A percentile compares a stretch with the other conserved stretches of the same genome.
phyloP scores from a whole-genome alignment of 2,113 vertebrate genomes.

The Thamnaconus septentrionalis region DNA sequence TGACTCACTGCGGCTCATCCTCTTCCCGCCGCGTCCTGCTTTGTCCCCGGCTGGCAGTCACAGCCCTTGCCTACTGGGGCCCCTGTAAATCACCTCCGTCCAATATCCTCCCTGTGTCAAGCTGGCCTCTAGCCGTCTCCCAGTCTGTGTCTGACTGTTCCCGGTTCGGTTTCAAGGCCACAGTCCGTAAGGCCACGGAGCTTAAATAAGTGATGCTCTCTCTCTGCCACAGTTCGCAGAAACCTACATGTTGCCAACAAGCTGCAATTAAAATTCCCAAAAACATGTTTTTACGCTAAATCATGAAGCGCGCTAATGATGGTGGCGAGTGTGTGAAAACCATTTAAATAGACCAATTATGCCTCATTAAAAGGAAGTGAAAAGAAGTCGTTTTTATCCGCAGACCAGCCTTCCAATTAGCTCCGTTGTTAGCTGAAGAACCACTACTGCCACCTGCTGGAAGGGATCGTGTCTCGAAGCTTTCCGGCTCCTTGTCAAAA shows the following conservation, averaged over 20 bases:
- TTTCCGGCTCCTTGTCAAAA: not conserved
- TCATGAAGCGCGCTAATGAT: not conserved
- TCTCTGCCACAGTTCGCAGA: too few species aligned
- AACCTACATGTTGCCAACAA: too few species aligned
- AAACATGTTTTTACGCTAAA: not conserved
- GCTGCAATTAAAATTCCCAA: too few species aligned
- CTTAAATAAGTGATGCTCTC: too few species aligned
- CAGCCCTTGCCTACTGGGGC: not conserved
- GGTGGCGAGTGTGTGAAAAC: not conserved
- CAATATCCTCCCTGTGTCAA: not conserved
- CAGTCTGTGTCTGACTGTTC: too few species aligned
- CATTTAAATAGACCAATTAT: not conserved
- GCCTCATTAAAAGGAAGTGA: slow-evolving; percentile 1
- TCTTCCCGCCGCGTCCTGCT: too few species aligned
- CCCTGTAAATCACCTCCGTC: not conserved
- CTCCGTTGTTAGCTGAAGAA: not conserved
- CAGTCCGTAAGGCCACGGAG: not conserved
- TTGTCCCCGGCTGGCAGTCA: not conserved
- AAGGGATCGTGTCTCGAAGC: too few species aligned
- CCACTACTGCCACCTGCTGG: slow-evolving; percentile 59
- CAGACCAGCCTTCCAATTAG: not conserved
- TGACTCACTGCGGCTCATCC: too few species aligned
- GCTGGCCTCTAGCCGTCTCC: too few species aligned
- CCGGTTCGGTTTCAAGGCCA: not conserved
- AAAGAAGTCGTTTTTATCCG: not conserved